A percentile compares a stretch with the other conserved stretches of the same genome.
Conservation (phyloP, 1,140 invertebrate genomes). For the Battus philenor region DNA sequence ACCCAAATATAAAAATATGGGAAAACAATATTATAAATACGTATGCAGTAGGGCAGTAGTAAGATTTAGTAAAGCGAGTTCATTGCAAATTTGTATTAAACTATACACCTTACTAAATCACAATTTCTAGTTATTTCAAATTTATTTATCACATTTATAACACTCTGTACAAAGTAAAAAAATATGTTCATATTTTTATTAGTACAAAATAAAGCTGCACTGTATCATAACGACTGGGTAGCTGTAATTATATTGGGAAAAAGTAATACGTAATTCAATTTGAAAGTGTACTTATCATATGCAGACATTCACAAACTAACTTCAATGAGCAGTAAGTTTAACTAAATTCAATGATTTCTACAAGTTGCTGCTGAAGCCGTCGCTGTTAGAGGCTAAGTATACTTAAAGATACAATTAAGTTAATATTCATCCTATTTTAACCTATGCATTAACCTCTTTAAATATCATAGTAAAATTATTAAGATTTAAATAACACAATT, state of each 20-base stretch:
- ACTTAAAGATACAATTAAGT: slow-evolving; percentile 55
- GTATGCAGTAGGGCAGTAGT: slow-evolving; percentile 46
- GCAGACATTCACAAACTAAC: slow-evolving; percentile 8
- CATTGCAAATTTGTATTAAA: slow-evolving; percentile 50
- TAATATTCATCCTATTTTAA: slow-evolving; percentile 57
- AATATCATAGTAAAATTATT: slow-evolving; percentile 64
- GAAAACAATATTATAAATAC: slow-evolving; percentile 64
- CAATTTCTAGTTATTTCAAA: slow-evolving; percentile 71
- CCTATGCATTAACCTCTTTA: slow-evolving; percentile 56
- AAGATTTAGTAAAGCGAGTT: slow-evolving; percentile 65
- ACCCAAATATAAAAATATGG: slow-evolving; percentile 67
- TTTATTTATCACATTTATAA: slow-evolving; percentile 73
- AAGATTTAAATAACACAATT: slow-evolving; percentile 68
- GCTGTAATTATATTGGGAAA: slow-evolving; percentile 7
- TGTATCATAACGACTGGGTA: slow-evolving; percentile 35
- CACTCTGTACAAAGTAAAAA: slow-evolving; percentile 73
- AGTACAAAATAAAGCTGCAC: slow-evolving; percentile 62
- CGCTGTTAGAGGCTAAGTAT: slow-evolving; percentile 27
- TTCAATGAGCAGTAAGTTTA: slow-evolving; percentile 1
- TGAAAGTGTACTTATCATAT: slow-evolving; percentile 27
- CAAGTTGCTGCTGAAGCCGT: slow-evolving; percentile 15
- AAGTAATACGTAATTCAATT: slow-evolving; percentile 2
- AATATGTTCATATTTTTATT: slow-evolving; percentile 67
- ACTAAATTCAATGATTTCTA: slow-evolving; percentile 4
- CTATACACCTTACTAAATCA: slow-evolving; percentile 72